Evolutionary conservation across 2,888 invertebrate genomes (phyloP).

Genomic region (Emmelina monodactyla): DNA sequence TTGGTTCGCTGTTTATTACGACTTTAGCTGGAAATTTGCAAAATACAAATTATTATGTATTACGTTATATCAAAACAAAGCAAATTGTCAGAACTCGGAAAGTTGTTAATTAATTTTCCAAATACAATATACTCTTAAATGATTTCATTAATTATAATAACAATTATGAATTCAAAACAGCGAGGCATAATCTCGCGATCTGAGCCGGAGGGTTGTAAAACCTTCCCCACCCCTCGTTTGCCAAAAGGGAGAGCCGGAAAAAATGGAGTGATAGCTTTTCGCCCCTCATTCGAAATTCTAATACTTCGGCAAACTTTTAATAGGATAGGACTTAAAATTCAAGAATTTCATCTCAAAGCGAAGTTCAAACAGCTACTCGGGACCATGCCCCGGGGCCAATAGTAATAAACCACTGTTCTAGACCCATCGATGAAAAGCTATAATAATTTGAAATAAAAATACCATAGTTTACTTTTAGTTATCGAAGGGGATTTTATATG

Average conservation of each 20-base stretch:
- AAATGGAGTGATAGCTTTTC: conserved; percentile 57
- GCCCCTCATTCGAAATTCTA: conserved; percentile 62
- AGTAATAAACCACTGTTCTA: conserved; percentile 17
- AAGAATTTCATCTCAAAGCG: conserved; percentile 43
- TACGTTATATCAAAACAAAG: background rate
- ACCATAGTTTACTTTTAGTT: too few relatives aligned
- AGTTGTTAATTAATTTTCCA: background rate
- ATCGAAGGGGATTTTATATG: too few relatives aligned
- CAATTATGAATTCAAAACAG: conserved; percentile 42
- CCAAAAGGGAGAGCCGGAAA: conserved; percentile 34
- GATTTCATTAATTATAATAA: conserved; percentile 31
- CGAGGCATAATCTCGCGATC: conserved; percentile 38
- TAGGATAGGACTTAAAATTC: conserved; percentile 62
- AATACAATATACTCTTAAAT: background rate
- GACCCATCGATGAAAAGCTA: too few relatives aligned
- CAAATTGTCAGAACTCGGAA: background rate
- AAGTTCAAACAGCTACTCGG: conserved; percentile 35
- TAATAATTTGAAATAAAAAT: too few relatives aligned
- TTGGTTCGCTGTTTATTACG: too few relatives aligned
- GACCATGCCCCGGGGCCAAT: conserved; percentile 26
- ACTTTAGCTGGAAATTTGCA: too few relatives aligned
- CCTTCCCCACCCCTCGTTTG: conserved; percentile 24
- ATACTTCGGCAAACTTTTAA: conserved; percentile 63
- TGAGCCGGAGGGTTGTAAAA: conserved; percentile 24
- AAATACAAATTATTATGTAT: too few relatives aligned